A percentile compares a stretch with the other conserved stretches of the same genome.
Conservation (phyloP, 2,797 vertebrate species). For the Synaphobranchus kaupii region DNA sequence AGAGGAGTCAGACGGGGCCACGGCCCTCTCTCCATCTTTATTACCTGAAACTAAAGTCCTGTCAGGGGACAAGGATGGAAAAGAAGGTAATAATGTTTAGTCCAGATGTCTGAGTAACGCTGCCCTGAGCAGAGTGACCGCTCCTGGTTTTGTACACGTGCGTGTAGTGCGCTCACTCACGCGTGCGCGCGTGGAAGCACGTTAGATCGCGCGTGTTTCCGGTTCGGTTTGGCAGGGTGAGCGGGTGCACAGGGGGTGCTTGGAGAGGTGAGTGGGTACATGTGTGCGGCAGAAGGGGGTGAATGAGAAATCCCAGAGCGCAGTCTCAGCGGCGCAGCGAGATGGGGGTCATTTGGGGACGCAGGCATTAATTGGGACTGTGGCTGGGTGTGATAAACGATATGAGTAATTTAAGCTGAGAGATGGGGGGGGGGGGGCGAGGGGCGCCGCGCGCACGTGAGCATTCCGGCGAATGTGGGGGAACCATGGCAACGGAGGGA, state of each 20-base stretch:
- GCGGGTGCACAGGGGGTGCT: not conserved
- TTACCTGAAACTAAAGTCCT: not conserved
- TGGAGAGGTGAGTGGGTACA: slow-evolving; percentile 8
- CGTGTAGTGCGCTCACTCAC: not conserved
- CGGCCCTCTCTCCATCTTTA: not conserved
- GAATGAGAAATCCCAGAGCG: not conserved
- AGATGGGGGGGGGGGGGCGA: not conserved
- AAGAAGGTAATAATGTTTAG: not conserved
- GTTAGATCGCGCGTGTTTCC: not conserved
- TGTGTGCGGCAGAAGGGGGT: not conserved
- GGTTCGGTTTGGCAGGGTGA: not conserved
- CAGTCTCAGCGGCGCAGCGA: not conserved
- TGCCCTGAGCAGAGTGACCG: not conserved
- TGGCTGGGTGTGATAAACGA: not conserved
- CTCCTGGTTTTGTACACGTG: not conserved
- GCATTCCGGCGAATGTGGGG: not conserved
- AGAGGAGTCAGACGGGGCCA: not conserved
- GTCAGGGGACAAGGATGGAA: not conserved
- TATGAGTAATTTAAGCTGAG: slow-evolving; percentile 11
- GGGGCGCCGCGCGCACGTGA: not conserved
- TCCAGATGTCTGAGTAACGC: not conserved
- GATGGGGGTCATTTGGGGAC: slow-evolving; percentile 3
- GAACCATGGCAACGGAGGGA: not conserved
- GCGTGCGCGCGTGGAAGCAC: not conserved
- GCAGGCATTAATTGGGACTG: not conserved